Base-by-base conservation (phyloP, 1,140 invertebrate genomes). In the Rhyzopertha dominica region DNA sequence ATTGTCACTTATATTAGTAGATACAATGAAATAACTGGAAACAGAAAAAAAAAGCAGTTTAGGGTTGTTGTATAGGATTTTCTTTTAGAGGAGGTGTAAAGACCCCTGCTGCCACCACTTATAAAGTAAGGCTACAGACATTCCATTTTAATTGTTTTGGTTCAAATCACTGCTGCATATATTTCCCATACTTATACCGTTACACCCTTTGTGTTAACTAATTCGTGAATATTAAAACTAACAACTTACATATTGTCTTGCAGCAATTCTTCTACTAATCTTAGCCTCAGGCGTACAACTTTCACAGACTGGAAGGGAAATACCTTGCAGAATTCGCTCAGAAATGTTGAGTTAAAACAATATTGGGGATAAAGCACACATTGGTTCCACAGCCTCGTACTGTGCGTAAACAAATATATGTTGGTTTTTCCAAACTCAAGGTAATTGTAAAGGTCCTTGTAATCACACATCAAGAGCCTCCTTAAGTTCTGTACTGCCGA, bases 271-370 rank as follows among this genome's bases (percentile, higher is more conserved):
- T 85, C 80, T 19, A 85, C 79, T 3, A 85, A 75, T 22, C 74
- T 73, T 50, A 91, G 72, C 50, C 87, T 74, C 37, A 91, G 64
- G 36, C 88, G 70, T 1, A 91, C 87, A 35, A 87, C 75, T 69
- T 92, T 93, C 83, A 90, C 84, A 36, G 82, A 86, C 58, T 91
- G 87, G 63, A 90, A 87, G 17, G 89, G 89, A 65, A 90, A 91
- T 39, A 90, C 69, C 57, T 75, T 78, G 70, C 89, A 93, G 67
- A 90, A 85, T 43, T 74, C 76, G 42, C 78, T 77, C 22, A 88
- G 76, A 65, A 90, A 90, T 34, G 78, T 71, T 9, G 81, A 71
- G 61, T 85, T 77, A 77, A 79, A 86, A 68, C 89, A 91, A 51
- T 85, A 75, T 23, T 81, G 76, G 49, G 80, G 82, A 67, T 74